Base-by-base conservation (phyloP, 2,888 invertebrate genomes). In the Spicauda simplicius region DNA sequence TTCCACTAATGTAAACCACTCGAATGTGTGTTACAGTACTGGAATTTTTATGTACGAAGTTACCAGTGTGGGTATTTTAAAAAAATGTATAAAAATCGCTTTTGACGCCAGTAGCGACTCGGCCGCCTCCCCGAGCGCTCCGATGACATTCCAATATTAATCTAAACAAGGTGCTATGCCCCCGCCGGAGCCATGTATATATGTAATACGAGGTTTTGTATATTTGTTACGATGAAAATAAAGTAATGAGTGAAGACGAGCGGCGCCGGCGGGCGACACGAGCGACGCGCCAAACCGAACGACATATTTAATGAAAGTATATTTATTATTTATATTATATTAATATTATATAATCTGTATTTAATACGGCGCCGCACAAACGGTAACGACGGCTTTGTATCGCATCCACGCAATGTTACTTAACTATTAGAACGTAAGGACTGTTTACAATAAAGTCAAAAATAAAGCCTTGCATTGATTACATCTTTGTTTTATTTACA, bases 381-480 rank as follows among this genome's bases (percentile, higher is more conserved):
- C 71, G 69, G 70, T 74, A 75, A 73, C 73, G 76, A 77, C 79
- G 81, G 84, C 82, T 83, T 82, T 78, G 80, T 82, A 81, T 77
- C 80, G 87, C 88, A 88, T 84, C 80, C 86, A 85, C 85, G 90
- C 91, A 88, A 85, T 85, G 91, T 91, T 92, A 92, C 92, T 92
- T 92, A 91, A 91, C 82, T 86, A 82, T 84, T 88, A 91, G 88
- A 76, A 82, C 76, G 77, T 90, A 90, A 90, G 90, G 81, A 88
- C 84, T 87, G 87, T 90, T 89, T 91, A 88, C 85, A 86, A 79
- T 76, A 78, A 84, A 86, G 84, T 85, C 87, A 87, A 87, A 64
- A 58, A 65, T 76, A 91, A 91, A 92, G 91, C 90, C 91, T 91
- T 88, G 92, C 91, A 90, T 90, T 90, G 88, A 91, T 90, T 86